Percentiles rank a stretch among this genome's conserved stretches.
These are phyloP conservation scores for Plebejus melissa DNA, from an alignment of 2,888 invertebrate species.

Conservation along the genomic window DNA sequence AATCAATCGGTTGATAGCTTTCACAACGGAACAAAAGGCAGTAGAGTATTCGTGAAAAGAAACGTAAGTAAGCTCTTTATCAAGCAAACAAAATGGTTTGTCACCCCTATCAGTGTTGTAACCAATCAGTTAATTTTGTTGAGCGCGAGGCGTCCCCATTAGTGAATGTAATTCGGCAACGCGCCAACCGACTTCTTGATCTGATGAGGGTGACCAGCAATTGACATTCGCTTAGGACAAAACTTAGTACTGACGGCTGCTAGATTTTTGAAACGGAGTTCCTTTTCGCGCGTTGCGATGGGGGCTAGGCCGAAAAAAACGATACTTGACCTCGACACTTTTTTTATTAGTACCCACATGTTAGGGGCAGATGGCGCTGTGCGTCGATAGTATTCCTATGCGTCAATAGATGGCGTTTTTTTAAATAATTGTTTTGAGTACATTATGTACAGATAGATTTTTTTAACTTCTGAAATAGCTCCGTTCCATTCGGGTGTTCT, in stretches of 20 bases:
- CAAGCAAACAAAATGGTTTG: slow-evolving; percentile 8
- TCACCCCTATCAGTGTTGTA: not conserved
- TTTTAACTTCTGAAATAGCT: too few relatives aligned
- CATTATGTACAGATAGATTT: too few relatives aligned
- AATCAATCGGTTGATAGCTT: not conserved
- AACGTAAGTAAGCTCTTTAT: not conserved
- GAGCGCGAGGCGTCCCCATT: slow-evolving; percentile 22
- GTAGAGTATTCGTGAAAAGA: not conserved
- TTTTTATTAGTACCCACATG: too few relatives aligned
- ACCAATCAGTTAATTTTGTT: slow-evolving; percentile 27
- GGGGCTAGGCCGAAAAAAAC: too few relatives aligned
- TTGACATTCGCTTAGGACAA: not conserved
- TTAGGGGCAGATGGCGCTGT: too few relatives aligned
- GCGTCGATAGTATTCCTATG: too few relatives aligned
- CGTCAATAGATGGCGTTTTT: too few relatives aligned
- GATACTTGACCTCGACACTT: too few relatives aligned
- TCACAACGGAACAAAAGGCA: not conserved
- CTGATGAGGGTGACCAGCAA: slow-evolving; percentile 4
- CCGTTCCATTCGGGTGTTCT: too few relatives aligned
- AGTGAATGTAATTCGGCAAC: slow-evolving; percentile 21
- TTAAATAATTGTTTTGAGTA: too few relatives aligned
- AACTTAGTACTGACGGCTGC: not conserved
- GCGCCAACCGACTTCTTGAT: slow-evolving; percentile 18
- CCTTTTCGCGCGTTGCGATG: too few relatives aligned
- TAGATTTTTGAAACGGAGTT: too few relatives aligned